Percentiles rank a stretch among this genome's conserved stretches.
Evolutionary conservation across 2,797 vertebrate species (phyloP).

Genomic region (Halcyon smyrnensis): DNA sequence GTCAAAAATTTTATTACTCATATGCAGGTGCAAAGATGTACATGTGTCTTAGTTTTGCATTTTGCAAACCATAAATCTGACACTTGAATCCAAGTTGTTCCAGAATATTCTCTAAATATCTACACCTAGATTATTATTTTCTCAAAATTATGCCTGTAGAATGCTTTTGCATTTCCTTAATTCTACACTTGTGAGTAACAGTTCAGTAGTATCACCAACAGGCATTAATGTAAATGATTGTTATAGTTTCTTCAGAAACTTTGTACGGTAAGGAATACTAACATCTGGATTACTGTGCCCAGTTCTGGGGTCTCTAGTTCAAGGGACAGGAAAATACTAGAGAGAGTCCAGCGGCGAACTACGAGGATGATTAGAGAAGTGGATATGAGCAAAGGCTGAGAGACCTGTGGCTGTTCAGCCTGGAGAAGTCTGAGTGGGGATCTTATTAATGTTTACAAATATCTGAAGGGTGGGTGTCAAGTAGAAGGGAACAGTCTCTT

Average conservation of each 20-base stretch:
- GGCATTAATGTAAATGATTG: neutral
- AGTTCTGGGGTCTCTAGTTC: no score
- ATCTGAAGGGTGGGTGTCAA: no score
- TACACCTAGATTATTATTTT: neutral
- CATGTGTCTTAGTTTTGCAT: neutral
- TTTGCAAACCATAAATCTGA: neutral
- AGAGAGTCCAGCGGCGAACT: no score
- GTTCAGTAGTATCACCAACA: neutral
- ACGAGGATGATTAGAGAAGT: no score
- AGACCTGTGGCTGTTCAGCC: no score
- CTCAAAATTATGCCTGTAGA: conserved; percentile 41
- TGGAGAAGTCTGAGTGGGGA: no score
- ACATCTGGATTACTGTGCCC: neutral
- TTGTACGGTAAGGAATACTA: neutral
- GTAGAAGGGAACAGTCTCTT: no score
- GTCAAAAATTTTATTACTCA: neutral
- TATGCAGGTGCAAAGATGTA: neutral
- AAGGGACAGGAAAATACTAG: no score
- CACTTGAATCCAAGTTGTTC: neutral
- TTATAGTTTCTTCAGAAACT: neutral
- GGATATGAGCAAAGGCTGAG: no score
- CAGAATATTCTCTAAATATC: neutral
- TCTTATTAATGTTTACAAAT: no score
- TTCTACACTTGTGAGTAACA: neutral
- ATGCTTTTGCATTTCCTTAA: neutral